These are phyloP conservation scores for Busseola fusca DNA, from an alignment of 2,888 invertebrate genomes.

Conservation along the genomic window DNA sequence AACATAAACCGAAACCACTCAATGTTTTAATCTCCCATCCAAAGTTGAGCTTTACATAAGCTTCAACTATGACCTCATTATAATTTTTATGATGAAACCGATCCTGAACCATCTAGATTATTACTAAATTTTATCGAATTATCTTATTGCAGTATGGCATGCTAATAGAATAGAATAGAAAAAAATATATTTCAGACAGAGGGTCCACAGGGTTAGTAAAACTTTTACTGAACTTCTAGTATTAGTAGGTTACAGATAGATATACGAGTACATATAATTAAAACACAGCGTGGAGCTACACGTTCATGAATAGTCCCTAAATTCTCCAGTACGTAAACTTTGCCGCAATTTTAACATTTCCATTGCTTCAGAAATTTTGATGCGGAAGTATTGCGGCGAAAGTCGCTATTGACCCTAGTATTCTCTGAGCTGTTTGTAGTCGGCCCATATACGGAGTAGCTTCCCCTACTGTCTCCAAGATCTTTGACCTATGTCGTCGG, in stretches of 20 bases:
- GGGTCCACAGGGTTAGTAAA: too few species aligned
- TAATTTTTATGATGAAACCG: constrained; percentile 22
- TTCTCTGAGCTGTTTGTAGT: constrained; percentile 69
- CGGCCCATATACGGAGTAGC: constrained; percentile 66
- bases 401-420: constrained; percentile 65
- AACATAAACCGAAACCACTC: constrained; percentile 37
- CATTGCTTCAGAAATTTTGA: constrained; percentile 14
- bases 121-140: constrained; percentile 1
- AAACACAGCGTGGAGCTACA: too few species aligned
- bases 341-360: neutral
- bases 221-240: too few species aligned
- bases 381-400: constrained; percentile 63
- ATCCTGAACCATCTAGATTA: constrained; percentile 6
- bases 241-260: too few species aligned
- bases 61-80: constrained; percentile 56
- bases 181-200: too few species aligned
- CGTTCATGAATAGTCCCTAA: neutral
- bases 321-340: constrained; percentile 1
- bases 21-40: constrained; percentile 42
- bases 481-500: constrained; percentile 55
- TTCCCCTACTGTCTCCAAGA: constrained; percentile 49
- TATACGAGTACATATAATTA: too few species aligned
- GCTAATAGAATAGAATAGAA: neutral
- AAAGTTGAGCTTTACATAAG: constrained; percentile 37
- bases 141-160: constrained; percentile 8